Evolutionary conservation across 1,140 invertebrate species (phyloP), one percentile per base, ranked within the genome.

Genomic region (Caenorhabditis latens): DNA sequence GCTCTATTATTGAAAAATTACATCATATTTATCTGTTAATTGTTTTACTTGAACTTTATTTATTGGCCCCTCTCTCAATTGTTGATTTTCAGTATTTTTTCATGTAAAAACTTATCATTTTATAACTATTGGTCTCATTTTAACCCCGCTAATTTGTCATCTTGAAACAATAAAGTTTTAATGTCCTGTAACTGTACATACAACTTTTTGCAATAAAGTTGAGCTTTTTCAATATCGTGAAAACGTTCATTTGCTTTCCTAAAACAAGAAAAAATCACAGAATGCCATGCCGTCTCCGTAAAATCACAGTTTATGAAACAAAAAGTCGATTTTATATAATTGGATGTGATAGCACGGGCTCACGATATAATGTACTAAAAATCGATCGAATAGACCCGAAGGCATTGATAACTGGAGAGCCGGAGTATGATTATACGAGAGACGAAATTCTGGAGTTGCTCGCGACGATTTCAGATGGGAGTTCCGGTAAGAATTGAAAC

Each of bases 261-360:
- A 32, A 32, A 32, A 32, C 32, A 32, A 32, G 6, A 65, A 65
- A 24, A 24, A 32, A 65, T 65, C 11, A 13, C 40, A 53, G 50
- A n/a, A 88, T 88, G 88, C 63, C 85, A 16, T 88, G 85, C 16
- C 79, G 85, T n/a, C 88, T 89, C 11, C 89, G 88, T 19, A 57
- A 87, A 65, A 82, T 90, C 11, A 86, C 85, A 32, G 88, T 92
- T 55, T 92, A 93, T 82, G 91, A 92, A 85, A 93, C 91, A 9
- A 79, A 90, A 40, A 82, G 84, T 14, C 90, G 91, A 57, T 92
- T 92, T 79, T 93, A 92, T 67, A 86, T 92, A 40, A 90, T 92
- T 65, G 91, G 91, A 11, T 87, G 89, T 53, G 92, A 92, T 88
- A 48, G 87, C n/a, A 79, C 91, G 14, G 90, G 89, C 24, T 91